Base-by-base conservation (phyloP, 1,140 invertebrate genomes). In the Linepithema humile region DNA sequence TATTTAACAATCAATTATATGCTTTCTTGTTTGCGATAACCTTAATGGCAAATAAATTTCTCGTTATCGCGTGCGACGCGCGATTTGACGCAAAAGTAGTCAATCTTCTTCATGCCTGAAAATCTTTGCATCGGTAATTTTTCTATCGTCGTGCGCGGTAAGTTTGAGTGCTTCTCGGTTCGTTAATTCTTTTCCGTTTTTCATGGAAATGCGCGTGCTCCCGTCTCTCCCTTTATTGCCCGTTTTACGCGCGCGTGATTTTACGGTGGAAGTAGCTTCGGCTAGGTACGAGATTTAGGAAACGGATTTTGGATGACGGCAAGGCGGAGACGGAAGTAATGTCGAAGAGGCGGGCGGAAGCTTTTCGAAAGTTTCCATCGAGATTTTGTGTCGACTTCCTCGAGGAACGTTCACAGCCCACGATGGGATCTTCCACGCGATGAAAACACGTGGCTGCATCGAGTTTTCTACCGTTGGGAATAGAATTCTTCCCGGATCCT, bases 251-350 rank as follows among this genome's bases (percentile, higher is more conserved):
- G 53, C 53, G 78, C 78, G 29, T 50, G 78, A 82, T 74, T 82
- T 82, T 60, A 72, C 20, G 50, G 55, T 59, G 29, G 29, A 53
- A 74, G 69, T 74, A 62, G 69, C 78, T 74, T 74, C 69, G 69
- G 69, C 75, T 74, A 45, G 78, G 69, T 74, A 74, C 23, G 40
- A 74, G 53, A 82, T 82, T 82, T 82, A 74, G 69, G 70, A 74
- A 82, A 74, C 78, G 78, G 55, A 82, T 82, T 74, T 82, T 82
- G 29, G 78, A 74, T 82, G 78, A 82, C 69, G 69, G 29, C 65
- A 23, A 59, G 53, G n/a, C 48, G 77, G 38, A 59, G 77, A 50
- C 69, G 69, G 69, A 82, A 59, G 69, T 82, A 82, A 82, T 74
- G 78, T 43, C 62, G 43, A 55, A 26, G 35, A 65, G 60, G 40